Conservation (phyloP, 2,888 invertebrate species). For the Sthenelais limicola region DNA sequence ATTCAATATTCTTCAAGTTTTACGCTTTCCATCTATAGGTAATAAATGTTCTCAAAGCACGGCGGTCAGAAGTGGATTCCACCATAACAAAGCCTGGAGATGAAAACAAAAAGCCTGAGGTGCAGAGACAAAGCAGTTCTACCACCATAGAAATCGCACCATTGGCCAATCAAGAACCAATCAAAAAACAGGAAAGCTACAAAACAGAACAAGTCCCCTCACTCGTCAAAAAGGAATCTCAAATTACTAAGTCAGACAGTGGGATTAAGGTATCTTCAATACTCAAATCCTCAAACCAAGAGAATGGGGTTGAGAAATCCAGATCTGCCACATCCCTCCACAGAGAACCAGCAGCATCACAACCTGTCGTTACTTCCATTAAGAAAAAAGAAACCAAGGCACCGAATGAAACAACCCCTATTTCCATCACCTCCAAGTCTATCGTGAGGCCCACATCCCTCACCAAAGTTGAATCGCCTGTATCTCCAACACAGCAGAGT, state of each 20-base stretch:
- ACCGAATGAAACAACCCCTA: too few relatives aligned
- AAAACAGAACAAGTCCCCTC: conserved; percentile 5
- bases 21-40: conserved; percentile 3
- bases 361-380: conserved; percentile 1
- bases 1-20: too few relatives aligned
- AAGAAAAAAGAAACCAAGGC: neutral
- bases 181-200: neutral
- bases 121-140: conserved; percentile 9
- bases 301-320: too few relatives aligned
- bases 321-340: too few relatives aligned
- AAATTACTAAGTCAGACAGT: neutral
- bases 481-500: conserved; percentile 16
- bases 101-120: neutral
- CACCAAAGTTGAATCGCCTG: neutral
- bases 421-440: neutral
- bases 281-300: neutral
- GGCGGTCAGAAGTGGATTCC: neutral
- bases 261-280: neutral
- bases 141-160: conserved; percentile 18
- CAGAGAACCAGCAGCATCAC: neutral
- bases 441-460: neutral
- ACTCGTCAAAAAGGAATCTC: neutral
- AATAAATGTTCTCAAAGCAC: conserved; percentile 11
- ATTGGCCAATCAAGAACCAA: conserved; percentile 1
- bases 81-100: conserved; percentile 8